Evolutionary conservation across 2,888 invertebrate genomes (phyloP), one percentile per base, ranked within the genome.

Genomic region (Xestoiulus laeticollis): DNA sequence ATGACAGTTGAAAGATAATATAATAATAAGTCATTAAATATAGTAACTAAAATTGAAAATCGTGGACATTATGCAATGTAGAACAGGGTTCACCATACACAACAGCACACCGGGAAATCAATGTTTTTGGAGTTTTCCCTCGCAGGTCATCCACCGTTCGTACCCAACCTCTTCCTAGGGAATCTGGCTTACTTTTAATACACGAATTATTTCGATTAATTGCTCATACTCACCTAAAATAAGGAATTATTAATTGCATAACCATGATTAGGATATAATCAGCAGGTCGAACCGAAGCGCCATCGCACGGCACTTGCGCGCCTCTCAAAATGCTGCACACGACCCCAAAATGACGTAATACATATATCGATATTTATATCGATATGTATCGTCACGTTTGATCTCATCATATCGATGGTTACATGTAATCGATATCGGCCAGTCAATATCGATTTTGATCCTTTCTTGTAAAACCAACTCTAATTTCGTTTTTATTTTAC

Each of bases 171-270:
- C n/a, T 19, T 16, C 59, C 59, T 8, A 16, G 48, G 59, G 19
- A 59, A 19, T n/a, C 14, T 59, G 4, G 5, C n/a, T 12, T 22
- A 68, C 10, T 5, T 68, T n/a, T 0, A 30, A 8, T 48, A 38
- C 48, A 6, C 8, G 26, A 12, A 19, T 14, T 12, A 84, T n/a
- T 16, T n/a, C 84, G 32, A 84, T 2, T 33, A 43, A 84, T 43
- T 84, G 68, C 22, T 26, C 12, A 68, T 48, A 53, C 53, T 86
- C 68, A 32, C 86, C 86, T 86, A 32, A 86, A 86, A 86, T 86
- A 86, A 48, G 68, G 86, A 86, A 59, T 86, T n/a, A 86, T 32
- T 86, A 86, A 33, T 30, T 68, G 86, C 68, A 32, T 30, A 30
- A 86, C 16, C 86, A 86, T 86, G 26, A 53, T 86, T 84, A 43